These are phyloP conservation scores for Isurus oxyrinchus DNA, from an alignment of 2,113 vertebrate species.

Conservation along the genomic window DNA sequence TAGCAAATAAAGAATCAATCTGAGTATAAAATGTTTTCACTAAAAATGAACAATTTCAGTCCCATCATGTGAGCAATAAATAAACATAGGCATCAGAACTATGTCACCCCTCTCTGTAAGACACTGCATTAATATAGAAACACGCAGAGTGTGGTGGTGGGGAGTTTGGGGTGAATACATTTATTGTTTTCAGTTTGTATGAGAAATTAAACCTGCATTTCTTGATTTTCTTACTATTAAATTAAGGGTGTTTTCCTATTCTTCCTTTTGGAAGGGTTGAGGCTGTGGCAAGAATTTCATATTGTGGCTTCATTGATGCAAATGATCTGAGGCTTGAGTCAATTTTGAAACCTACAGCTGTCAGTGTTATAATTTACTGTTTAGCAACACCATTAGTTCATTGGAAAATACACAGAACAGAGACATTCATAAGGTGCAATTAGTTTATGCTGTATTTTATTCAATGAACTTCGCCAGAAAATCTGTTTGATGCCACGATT, in stretches of 20 bases:
- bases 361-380: background rate
- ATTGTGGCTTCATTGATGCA: background rate
- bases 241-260: background rate
- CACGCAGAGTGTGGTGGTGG: background rate
- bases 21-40: background rate
- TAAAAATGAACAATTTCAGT: background rate
- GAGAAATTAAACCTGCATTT: background rate
- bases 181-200: background rate
- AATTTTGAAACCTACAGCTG: too few relatives aligned
- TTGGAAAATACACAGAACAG: background rate
- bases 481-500: background rate
- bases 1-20: background rate
- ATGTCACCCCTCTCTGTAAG: background rate
- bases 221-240: background rate
- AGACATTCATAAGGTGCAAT: background rate
- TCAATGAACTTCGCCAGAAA: background rate
- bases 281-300: background rate
- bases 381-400: background rate
- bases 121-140: background rate
- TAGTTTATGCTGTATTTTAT: constrained; percentile 19
- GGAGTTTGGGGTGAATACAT: background rate
- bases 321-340: background rate
- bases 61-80: background rate
- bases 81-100: background rate
- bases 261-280: background rate